phyloP scores from a whole-genome alignment of 1,140 invertebrate genomes.

The Triops cancriformis region DNA sequence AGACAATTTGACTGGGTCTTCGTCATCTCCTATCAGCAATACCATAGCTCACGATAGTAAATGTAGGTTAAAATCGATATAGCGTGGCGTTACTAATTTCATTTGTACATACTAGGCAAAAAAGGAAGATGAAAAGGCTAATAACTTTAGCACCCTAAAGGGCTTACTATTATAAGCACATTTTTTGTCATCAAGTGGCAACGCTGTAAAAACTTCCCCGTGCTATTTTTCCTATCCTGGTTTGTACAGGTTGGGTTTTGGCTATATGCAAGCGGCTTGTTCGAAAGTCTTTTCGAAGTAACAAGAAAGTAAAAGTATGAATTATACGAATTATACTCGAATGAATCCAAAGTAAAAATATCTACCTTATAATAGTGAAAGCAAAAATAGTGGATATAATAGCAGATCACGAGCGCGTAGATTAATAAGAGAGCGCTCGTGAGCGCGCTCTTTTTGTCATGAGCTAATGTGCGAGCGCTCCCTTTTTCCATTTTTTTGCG shows the following conservation, averaged over 20 bases:
- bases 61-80: background rate
- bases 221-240: background rate
- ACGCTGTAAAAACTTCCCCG: background rate
- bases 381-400: too few relatives aligned
- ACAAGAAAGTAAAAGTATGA: too few relatives aligned
- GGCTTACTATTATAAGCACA: background rate
- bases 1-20: background rate
- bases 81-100: background rate
- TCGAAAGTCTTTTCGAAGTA: too few relatives aligned
- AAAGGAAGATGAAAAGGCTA: background rate
- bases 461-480: too few relatives aligned
- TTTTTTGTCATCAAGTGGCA: background rate
- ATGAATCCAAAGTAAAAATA: too few relatives aligned
- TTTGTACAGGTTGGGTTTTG: background rate
- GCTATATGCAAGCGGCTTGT: background rate
- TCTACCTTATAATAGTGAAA: too few relatives aligned
- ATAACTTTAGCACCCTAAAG: background rate
- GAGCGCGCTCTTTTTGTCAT: too few relatives aligned
- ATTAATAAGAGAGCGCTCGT: too few relatives aligned
- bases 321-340: too few relatives aligned
- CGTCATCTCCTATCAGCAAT: background rate
- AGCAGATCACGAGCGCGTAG: too few relatives aligned
- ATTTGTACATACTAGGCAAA: background rate
- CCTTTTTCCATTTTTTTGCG: too few relatives aligned
- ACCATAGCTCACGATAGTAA: background rate